phyloP scores from a whole-genome alignment of 2,888 invertebrate species.

The Cepaea hortensis region DNA sequence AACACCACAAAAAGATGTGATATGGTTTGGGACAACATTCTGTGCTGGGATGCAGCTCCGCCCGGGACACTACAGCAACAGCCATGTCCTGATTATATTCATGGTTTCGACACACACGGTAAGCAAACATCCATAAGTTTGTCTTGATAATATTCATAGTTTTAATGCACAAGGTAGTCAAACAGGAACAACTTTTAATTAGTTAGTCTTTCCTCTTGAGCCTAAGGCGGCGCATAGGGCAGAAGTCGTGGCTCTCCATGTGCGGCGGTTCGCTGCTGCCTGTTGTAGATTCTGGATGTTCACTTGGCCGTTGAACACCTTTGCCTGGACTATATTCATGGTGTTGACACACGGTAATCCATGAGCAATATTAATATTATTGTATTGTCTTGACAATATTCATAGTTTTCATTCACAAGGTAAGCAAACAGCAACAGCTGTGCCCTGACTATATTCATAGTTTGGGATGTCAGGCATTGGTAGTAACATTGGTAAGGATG shows the following conservation, averaged over 20 bases:
- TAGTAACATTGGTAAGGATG: too few relatives aligned
- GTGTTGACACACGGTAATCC: too few relatives aligned
- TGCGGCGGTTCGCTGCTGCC: too few relatives aligned
- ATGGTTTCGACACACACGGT: constrained; percentile 26
- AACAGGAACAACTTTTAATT: not conserved
- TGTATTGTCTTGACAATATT: too few relatives aligned
- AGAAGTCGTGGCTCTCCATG: too few relatives aligned
- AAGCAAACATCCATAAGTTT: not conserved
- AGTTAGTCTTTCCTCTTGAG: too few relatives aligned
- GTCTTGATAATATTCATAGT: constrained; percentile 31
- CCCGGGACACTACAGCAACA: constrained; percentile 21
- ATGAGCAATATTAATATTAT: too few relatives aligned
- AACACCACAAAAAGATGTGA: constrained; percentile 5
- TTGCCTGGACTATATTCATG: too few relatives aligned
- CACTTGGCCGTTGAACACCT: too few relatives aligned
- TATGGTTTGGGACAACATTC: constrained; percentile 41
- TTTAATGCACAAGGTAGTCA: constrained; percentile 21
- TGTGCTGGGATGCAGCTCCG: constrained; percentile 40
- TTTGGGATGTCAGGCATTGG: not conserved
- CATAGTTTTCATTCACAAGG: too few relatives aligned
- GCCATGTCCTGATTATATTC: constrained; percentile 36
- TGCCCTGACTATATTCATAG: constrained; percentile 40
- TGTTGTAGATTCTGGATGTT: too few relatives aligned
- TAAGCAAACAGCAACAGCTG: not conserved
- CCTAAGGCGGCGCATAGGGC: too few relatives aligned